Percentiles rank a stretch among this genome's conserved stretches.
Evolutionary conservation across 2,888 invertebrate genomes (phyloP).

Genomic region (Gymnosoma rotundatum): DNA sequence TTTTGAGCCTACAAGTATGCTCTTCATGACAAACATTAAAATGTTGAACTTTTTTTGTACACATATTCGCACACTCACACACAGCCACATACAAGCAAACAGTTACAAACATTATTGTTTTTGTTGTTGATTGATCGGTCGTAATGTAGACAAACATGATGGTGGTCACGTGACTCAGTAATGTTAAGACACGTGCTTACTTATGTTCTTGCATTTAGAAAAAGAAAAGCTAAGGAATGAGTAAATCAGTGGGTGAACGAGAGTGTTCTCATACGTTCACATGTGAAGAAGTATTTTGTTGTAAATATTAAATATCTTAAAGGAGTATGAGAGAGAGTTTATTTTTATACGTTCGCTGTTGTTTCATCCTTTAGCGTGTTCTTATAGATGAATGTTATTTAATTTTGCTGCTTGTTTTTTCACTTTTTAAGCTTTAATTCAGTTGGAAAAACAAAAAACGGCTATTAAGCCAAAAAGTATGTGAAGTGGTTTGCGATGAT

Average conservation of each 20-base stretch:
- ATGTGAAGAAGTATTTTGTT: conserved; percentile 63
- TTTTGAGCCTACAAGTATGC: conserved; percentile 65
- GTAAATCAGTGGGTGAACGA: conserved; percentile 46
- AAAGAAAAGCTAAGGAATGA: conserved; percentile 32
- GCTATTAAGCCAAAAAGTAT: conserved; percentile 65
- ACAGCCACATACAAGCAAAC: conserved; percentile 3
- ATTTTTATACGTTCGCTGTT: conserved; percentile 14
- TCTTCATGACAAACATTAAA: conserved; percentile 65
- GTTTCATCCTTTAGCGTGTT: conserved; percentile 33
- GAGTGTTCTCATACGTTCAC: conserved; percentile 1
- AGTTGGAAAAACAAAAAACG: conserved; percentile 62
- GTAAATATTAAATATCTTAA: conserved; percentile 45
- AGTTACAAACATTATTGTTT: conserved; percentile 65
- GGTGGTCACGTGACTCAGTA: conserved; percentile 81
- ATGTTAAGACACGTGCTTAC: conserved; percentile 80
- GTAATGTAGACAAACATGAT: conserved; percentile 82
- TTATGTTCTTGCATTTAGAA: conserved; percentile 55
- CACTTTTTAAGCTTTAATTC: conserved; percentile 61
- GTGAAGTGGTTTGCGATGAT: conserved; percentile 58
- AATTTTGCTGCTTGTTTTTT: conserved; percentile 47
- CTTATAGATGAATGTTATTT: conserved; percentile 54
- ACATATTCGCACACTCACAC: background rate
- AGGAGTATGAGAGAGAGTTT: conserved; percentile 47
- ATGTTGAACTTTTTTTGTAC: conserved; percentile 33
- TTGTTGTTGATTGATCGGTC: conserved; percentile 79